Evolutionary conservation across 1,140 invertebrate species (phyloP), one percentile per base, ranked within the genome.

Genomic region (Temnothorax nylanderi): DNA sequence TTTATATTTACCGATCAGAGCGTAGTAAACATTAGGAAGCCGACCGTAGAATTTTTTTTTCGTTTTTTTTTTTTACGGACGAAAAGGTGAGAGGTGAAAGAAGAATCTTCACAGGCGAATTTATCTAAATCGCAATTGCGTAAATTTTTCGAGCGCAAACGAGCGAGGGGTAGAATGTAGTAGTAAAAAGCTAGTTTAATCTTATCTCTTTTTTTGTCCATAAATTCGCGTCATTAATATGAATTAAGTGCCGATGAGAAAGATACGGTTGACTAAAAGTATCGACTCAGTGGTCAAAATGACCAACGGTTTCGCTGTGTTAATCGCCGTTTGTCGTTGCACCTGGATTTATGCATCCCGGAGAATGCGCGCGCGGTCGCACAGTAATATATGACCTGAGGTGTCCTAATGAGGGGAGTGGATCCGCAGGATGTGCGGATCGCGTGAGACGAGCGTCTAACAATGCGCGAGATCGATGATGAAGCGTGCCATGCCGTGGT

Each of bases 391-490:
- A 89, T 75, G 76, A 87, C 78, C 41, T 44, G 86, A 72, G 88
- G 80, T 90, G 64, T 89, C 87, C 65, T 91, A 91, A 91, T 76
- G 90, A 90, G 87, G 89, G 89, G 87, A 90, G 89, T 86, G 89
- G 89, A 91, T 90, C 62, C 67, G 62, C 64, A 71, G 89, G 87
- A 91, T 91, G 90, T 87, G 85, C 78, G 81, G 85, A 91, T 91
- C 85, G 86, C 89, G 91, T 90, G 88, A 91, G 89, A 88, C 88
- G 88, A 80, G 64, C 87, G 90, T 87, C 89, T 87, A 86, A 91
- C 85, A 90, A 88, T 85, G 72, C 92, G 89, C 92, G 67, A 93
- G 91, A 93, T 93, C 92, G 89, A 93, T 93, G 92, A 92, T 88
- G 92, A 91, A 92, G 87, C 65, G 89, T 88, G 78, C 74, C 75